Conservation (phyloP, 2,888 invertebrate species). For the Hydrotaea cyrtoneurina region DNA sequence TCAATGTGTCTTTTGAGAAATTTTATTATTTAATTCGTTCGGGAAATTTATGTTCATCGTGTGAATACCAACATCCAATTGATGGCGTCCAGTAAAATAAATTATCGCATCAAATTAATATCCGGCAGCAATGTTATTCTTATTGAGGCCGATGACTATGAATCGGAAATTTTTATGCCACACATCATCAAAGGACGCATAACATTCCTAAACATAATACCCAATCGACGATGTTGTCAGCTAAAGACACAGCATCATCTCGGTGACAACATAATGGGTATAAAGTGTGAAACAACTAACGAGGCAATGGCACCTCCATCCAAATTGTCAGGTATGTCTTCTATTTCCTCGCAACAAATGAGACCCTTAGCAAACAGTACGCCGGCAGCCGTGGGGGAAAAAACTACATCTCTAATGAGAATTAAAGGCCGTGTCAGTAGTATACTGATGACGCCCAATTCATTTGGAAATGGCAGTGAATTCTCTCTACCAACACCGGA, state of each 20-base stretch:
- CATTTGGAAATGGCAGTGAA: not conserved
- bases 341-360: no score
- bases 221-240: constrained; percentile 73
- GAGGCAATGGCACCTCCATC: not conserved
- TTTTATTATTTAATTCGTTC: no score
- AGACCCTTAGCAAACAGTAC: constrained; percentile 61
- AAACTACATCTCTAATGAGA: not conserved
- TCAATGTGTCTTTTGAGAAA: no score
- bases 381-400: constrained; percentile 8
- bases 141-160: constrained; percentile 72
- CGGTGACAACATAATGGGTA: not conserved
- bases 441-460: not conserved
- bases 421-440: not conserved
- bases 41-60: no score
- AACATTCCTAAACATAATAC: constrained; percentile 74
- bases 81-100: constrained; percentile 14
- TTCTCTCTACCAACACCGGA: constrained; percentile 65
- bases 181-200: constrained; percentile 75
- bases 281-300: not conserved
- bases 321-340: not conserved
- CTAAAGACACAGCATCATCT: not conserved
- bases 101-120: constrained; percentile 74
- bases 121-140: constrained; percentile 74
- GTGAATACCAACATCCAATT: no score
- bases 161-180: constrained; percentile 76